Evolutionary conservation across 2,888 invertebrate species (phyloP).

Genomic region (Drosophila gaucha): DNA sequence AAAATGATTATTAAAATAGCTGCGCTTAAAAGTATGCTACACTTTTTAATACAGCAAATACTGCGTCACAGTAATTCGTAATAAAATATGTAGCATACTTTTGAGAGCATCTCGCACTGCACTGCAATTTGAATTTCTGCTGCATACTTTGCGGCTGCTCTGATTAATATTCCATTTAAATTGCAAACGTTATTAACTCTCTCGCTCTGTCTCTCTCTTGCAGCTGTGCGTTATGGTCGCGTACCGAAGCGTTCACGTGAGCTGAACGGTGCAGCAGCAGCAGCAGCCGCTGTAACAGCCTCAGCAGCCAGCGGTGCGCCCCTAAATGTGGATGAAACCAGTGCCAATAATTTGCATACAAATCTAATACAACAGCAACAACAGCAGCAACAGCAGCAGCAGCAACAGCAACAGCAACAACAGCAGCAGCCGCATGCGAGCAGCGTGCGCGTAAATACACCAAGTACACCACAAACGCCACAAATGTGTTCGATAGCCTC

Average conservation of each 20-base stretch:
- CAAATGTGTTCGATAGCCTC: constrained; percentile 85
- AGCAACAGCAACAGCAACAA: constrained; percentile 58
- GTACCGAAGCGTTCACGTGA: constrained; percentile 97
- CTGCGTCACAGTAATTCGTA: fast-evolving
- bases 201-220: constrained; percentile 60
- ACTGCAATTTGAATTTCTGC: not conserved
- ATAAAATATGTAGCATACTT: constrained; percentile 26
- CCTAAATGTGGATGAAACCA: constrained; percentile 69
- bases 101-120: not conserved
- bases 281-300: constrained; percentile 47
- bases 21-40: constrained; percentile 22
- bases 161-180: constrained; percentile 7
- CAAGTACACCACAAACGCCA: constrained; percentile 86
- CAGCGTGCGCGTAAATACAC: constrained; percentile 84
- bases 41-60: fast-evolving
- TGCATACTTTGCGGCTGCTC: constrained; percentile 6
- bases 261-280: constrained; percentile 86
- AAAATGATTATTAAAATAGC: not conserved
- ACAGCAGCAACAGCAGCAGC: constrained; percentile 52
- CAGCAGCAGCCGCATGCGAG: constrained; percentile 72
- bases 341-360: constrained; percentile 64
- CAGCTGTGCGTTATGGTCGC: constrained; percentile 98
- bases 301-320: constrained; percentile 54
- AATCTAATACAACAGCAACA: constrained; percentile 58
- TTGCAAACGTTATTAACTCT: constrained; percentile 1